A percentile compares a stretch with the other conserved stretches of the same genome.
These are phyloP conservation scores for Pandion haliaetus DNA, from an alignment of 2,113 vertebrate genomes.

Conservation along the genomic window DNA sequence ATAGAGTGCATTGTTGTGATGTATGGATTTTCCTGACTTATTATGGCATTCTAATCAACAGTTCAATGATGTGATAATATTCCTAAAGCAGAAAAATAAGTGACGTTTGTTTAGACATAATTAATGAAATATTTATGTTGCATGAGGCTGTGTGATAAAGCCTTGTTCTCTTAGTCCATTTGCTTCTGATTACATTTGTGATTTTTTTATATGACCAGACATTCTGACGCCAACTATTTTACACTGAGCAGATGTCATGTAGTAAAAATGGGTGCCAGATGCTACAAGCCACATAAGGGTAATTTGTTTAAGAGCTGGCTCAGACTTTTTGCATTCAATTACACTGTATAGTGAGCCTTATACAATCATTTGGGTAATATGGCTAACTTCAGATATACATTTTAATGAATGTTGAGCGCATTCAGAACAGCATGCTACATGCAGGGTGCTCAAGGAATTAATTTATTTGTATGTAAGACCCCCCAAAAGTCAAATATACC, in stretches of 20 bases:
- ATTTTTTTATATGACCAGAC: slow-evolving; percentile 83
- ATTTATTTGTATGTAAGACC: slow-evolving; percentile 55
- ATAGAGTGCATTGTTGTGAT: slow-evolving; percentile 50
- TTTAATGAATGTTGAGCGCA: slow-evolving; percentile 69
- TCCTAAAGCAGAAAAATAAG: slow-evolving; percentile 77
- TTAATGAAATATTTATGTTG: slow-evolving; percentile 85
- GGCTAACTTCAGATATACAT: slow-evolving; percentile 73
- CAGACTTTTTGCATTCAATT: slow-evolving; percentile 81
- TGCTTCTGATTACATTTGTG: slow-evolving; percentile 83
- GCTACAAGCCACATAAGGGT: slow-evolving; percentile 78
- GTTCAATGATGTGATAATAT: slow-evolving; percentile 78
- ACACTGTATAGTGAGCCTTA: slow-evolving; percentile 70
- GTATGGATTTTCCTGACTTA: slow-evolving; percentile 63
- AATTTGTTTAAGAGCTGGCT: slow-evolving; percentile 86
- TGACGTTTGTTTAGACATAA: slow-evolving; percentile 81
- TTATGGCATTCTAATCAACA: slow-evolving; percentile 75
- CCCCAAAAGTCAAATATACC: not conserved
- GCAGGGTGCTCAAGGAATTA: slow-evolving; percentile 65
- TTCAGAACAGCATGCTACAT: slow-evolving; percentile 24
- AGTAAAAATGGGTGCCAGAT: slow-evolving; percentile 84
- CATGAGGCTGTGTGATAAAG: slow-evolving; percentile 78
- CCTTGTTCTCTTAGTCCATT: slow-evolving; percentile 76
- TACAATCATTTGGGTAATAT: slow-evolving; percentile 76
- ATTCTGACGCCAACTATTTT: slow-evolving; percentile 83
- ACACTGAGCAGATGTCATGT: slow-evolving; percentile 84